These are phyloP conservation scores for Maccullochella peelii DNA, from an alignment of 2,113 vertebrate species.

Conservation along the genomic window DNA sequence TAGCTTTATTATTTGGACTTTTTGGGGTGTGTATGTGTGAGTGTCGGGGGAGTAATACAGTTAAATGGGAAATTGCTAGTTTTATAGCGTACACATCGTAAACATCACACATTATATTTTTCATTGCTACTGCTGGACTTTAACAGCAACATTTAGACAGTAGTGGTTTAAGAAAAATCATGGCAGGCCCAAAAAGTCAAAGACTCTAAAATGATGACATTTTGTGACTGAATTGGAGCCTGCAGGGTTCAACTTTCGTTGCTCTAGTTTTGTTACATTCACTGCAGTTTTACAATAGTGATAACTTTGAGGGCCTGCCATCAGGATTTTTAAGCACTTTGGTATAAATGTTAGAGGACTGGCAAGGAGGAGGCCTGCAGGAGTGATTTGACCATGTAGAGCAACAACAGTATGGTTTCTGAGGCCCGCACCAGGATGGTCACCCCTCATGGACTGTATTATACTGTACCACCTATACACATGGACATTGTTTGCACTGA, in stretches of 20 bases:
- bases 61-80: constrained; percentile 1
- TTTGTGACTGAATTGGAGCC: neutral
- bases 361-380: neutral
- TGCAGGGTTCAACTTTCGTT: neutral
- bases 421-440: too few relatives aligned
- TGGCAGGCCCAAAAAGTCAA: constrained; percentile 2
- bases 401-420: too few relatives aligned
- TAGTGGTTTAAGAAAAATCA: neutral
- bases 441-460: too few relatives aligned
- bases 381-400: neutral
- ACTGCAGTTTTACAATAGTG: neutral
- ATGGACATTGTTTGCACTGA: too few relatives aligned
- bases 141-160: neutral
- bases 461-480: too few relatives aligned
- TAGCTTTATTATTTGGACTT: constrained; percentile 4
- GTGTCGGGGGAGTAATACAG: neutral
- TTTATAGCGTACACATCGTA: neutral
- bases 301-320: neutral
- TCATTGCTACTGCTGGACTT: neutral
- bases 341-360: neutral
- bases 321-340: neutral
- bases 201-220: neutral
- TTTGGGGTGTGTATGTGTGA: neutral
- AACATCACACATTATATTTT: neutral
- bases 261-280: neutral